These are phyloP conservation scores for Athalia cordata DNA, from an alignment of 2,888 invertebrate species.

Conservation along the genomic window DNA sequence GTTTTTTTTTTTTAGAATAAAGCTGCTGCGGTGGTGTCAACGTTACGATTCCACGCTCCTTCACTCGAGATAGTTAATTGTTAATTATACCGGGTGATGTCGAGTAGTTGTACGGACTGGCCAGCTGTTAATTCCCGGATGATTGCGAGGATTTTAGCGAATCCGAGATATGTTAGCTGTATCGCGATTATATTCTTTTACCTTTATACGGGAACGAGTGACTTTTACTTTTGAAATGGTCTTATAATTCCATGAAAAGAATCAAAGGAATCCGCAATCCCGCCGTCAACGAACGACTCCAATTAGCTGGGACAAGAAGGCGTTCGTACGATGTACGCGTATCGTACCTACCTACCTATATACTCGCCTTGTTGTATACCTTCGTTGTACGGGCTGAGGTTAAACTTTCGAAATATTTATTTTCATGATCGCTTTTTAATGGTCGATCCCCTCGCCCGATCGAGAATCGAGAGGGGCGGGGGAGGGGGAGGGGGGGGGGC, in stretches of 20 bases:
- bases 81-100: slow-evolving; percentile 29
- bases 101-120: no score
- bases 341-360: not conserved
- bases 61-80: slow-evolving; percentile 33
- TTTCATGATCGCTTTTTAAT: slow-evolving; percentile 45
- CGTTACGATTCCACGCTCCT: slow-evolving; percentile 25
- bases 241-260: slow-evolving; percentile 29
- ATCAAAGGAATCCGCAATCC: slow-evolving; percentile 34
- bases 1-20: not conserved
- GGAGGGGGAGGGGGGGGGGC: not conserved
- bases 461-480: not conserved
- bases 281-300: slow-evolving; percentile 36
- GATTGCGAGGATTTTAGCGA: slow-evolving; percentile 33
- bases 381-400: not conserved
- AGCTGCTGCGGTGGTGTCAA: slow-evolving; percentile 21
- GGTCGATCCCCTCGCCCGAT: slow-evolving; percentile 12
- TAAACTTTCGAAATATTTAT: slow-evolving; percentile 43
- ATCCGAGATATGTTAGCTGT: not conserved
- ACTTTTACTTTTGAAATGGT: slow-evolving; percentile 43
- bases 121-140: slow-evolving; percentile 23
- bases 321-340: slow-evolving; percentile 1
- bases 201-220: not conserved
- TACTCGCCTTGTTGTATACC: no score
- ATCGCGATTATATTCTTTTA: not conserved
- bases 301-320: slow-evolving; percentile 37